Evolutionary conservation across 2,888 invertebrate genomes (phyloP).

Genomic region (Schrankia costaestrigalis): DNA sequence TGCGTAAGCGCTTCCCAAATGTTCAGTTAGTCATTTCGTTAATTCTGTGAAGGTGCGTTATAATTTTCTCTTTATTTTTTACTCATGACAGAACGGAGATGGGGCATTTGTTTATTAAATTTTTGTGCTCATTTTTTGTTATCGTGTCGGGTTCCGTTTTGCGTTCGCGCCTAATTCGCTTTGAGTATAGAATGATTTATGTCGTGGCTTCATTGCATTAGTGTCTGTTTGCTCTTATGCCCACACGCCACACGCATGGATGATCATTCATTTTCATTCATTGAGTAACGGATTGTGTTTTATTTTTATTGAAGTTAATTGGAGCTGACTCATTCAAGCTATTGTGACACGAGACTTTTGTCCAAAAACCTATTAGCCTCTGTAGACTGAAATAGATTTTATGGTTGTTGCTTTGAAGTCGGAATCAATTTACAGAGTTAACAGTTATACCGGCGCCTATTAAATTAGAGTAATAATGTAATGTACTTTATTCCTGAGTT

Average conservation of each 20-base stretch:
- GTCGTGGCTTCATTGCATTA: conserved; percentile 43
- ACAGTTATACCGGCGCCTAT: no score
- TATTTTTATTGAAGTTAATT: conserved; percentile 39
- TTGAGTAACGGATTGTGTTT: conserved; percentile 34
- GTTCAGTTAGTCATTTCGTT: conserved; percentile 57
- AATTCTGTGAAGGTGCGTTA: conserved; percentile 45
- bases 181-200: conserved; percentile 55
- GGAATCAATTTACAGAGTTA: no score
- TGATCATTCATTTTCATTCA: conserved; percentile 45
- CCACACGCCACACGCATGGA: no score
- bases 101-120: conserved; percentile 17
- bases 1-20: conserved; percentile 44
- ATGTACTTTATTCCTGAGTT: no score
- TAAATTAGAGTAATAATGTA: no score
- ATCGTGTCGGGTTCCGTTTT: conserved; percentile 27
- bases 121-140: conserved; percentile 8
- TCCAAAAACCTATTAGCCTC: background rate
- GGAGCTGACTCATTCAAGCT: conserved; percentile 19
- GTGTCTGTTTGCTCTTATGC: conserved; percentile 34
- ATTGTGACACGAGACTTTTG: conserved; percentile 9
- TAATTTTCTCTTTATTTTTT: conserved; percentile 26
- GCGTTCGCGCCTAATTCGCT: conserved; percentile 48
- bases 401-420: background rate
- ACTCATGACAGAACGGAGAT: conserved; percentile 9
- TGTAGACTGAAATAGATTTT: conserved; percentile 2